These are phyloP conservation scores for Percina caprodes DNA, from an alignment of 2,113 vertebrate species.

Conservation along the genomic window DNA sequence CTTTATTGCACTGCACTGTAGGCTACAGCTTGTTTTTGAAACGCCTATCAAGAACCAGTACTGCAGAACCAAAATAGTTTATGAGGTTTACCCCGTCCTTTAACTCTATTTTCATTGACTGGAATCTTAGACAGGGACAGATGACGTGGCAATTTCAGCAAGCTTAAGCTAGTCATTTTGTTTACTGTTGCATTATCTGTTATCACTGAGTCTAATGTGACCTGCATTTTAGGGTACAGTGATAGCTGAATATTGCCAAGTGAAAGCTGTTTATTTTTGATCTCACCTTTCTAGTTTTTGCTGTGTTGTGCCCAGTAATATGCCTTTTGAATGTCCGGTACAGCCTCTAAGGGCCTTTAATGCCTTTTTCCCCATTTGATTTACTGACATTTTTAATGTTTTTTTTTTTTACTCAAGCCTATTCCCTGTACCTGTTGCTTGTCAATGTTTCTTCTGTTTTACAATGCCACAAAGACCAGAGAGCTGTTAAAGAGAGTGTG, in stretches of 20 bases:
- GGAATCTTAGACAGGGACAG: not conserved
- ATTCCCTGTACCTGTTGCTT: conserved; percentile 50
- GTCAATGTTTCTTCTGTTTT: conserved; percentile 44
- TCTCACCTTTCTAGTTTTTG: not conserved
- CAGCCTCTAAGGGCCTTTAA: not conserved
- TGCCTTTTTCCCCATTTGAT: not conserved
- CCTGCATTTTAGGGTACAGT: not conserved
- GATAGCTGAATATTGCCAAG: not conserved
- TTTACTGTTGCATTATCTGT: not conserved
- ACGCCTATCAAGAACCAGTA: not conserved
- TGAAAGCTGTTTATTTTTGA: not conserved
- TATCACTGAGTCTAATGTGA: not conserved
- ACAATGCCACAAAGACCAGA: conserved; percentile 38
- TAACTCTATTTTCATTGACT: not conserved
- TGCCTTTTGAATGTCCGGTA: not conserved
- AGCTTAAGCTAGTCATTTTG: not conserved
- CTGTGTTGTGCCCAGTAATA: not conserved
- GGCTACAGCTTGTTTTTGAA: not conserved
- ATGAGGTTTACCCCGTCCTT: not conserved
- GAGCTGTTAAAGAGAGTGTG: conserved; percentile 50
- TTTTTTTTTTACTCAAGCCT: conserved; percentile 1
- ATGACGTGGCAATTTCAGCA: not conserved
- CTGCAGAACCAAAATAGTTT: not conserved
- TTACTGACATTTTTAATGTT: not conserved
- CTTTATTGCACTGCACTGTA: not conserved